These are phyloP conservation scores for Chelon labrosus DNA, from an alignment of 2,797 vertebrate genomes.

Conservation along the genomic window DNA sequence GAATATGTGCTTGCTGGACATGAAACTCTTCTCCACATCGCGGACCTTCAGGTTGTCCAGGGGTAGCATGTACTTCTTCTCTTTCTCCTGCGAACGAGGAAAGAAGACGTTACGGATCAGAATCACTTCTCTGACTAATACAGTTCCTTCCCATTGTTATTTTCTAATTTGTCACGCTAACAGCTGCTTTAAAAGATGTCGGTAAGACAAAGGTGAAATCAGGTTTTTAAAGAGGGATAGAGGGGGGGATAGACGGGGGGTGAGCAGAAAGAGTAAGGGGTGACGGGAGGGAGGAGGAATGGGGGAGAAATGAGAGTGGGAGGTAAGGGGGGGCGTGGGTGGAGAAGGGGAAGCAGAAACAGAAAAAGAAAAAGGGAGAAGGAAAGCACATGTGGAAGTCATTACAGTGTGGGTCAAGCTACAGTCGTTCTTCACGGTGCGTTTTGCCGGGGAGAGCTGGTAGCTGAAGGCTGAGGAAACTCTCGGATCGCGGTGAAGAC, in stretches of 20 bases:
- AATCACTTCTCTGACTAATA: constrained; percentile 13
- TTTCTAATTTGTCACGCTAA: constrained; percentile 22
- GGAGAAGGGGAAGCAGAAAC: constrained; percentile 46
- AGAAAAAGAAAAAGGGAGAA: constrained; percentile 72
- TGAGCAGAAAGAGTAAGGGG: constrained; percentile 33
- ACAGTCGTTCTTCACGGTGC: constrained; percentile 83
- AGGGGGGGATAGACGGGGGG: not conserved
- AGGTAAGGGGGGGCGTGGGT: constrained; percentile 29
- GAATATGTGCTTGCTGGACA: constrained; percentile 96
- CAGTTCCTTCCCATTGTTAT: not conserved
- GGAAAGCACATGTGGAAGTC: constrained; percentile 96
- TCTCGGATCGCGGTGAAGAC: constrained; percentile 35
- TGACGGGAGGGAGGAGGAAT: constrained; percentile 68
- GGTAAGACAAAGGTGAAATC: constrained; percentile 53
- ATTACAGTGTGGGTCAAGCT: constrained; percentile 95
- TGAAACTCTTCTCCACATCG: constrained; percentile 93
- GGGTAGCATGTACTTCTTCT: constrained; percentile 95
- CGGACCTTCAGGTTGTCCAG: constrained; percentile 94
- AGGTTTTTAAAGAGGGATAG: constrained; percentile 20
- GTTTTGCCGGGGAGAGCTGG: constrained; percentile 58
- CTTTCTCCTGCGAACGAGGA: constrained; percentile 87
- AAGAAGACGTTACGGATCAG: constrained; percentile 33
- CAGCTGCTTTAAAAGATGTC: not conserved
- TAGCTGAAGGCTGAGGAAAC: constrained; percentile 55
- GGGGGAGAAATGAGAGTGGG: constrained; percentile 72